Conservation (phyloP, 2,888 invertebrate genomes). For the Caenorhabditis sinica region DNA sequence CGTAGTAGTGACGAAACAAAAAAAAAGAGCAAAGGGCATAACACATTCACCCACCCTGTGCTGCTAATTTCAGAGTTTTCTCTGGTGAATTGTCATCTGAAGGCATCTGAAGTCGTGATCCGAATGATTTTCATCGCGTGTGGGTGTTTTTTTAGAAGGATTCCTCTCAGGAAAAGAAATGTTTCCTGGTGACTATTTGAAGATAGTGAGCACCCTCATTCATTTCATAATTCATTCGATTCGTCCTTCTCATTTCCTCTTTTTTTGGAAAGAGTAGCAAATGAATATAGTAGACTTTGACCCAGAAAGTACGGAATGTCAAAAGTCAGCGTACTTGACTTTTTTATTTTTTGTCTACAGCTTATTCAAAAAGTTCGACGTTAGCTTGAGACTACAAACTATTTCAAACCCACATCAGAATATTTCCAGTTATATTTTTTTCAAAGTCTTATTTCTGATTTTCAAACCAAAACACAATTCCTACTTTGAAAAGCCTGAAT, state of each 20-base stretch:
- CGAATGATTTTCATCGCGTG: slow-evolving; percentile 33
- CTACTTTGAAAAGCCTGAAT: not conserved
- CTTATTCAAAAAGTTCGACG: not conserved
- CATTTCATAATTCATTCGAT: slow-evolving; percentile 46
- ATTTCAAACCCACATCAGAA: not conserved
- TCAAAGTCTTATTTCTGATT: no score
- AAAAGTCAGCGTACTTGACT: not conserved
- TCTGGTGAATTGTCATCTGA: not conserved
- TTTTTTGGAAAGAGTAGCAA: not conserved
- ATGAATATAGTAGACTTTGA: slow-evolving; percentile 24
- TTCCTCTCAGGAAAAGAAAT: not conserved
- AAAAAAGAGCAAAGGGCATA: slow-evolving; percentile 52
- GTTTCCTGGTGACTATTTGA: slow-evolving; percentile 45
- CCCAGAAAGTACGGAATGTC: slow-evolving; percentile 8
- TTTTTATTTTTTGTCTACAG: not conserved
- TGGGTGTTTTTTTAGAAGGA: slow-evolving; percentile 9
- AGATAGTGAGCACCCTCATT: slow-evolving; percentile 13
- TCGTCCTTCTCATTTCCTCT: slow-evolving; percentile 7
- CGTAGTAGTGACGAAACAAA: slow-evolving; percentile 39
- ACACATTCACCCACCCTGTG: slow-evolving; percentile 27
- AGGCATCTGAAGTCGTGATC: slow-evolving; percentile 20
- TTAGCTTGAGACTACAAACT: not conserved
- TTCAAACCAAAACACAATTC: slow-evolving; percentile 3
- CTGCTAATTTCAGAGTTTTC: slow-evolving; percentile 50
- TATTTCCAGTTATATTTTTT: no score